These are phyloP conservation scores for Bothrops jararaca DNA, from an alignment of 2,113 vertebrate species.

Conservation along the genomic window DNA sequence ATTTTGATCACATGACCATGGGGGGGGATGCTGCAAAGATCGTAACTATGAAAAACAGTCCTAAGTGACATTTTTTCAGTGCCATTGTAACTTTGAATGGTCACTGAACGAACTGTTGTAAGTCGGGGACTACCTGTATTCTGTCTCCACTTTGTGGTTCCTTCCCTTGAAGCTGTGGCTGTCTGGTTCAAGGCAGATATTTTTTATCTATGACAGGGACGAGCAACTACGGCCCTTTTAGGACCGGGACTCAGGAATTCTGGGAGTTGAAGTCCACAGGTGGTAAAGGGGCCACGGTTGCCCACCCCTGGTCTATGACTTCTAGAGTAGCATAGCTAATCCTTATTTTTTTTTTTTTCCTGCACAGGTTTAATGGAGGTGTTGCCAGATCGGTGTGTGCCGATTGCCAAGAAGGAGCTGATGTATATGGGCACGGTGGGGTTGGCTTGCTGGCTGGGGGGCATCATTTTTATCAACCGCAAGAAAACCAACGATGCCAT, in stretches of 20 bases:
- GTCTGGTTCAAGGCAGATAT: neutral
- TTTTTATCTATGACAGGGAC: neutral
- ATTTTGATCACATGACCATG: neutral
- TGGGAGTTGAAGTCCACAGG: neutral
- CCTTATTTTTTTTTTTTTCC: neutral
- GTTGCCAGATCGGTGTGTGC: constrained; percentile 70
- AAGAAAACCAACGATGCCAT: constrained; percentile 72
- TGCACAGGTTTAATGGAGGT: constrained; percentile 74
- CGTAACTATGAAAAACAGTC: neutral
- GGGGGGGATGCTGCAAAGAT: neutral
- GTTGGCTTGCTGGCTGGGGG: constrained; percentile 72
- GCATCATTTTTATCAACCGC: constrained; percentile 78
- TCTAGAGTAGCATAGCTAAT: neutral
- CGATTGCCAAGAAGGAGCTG: constrained; percentile 76
- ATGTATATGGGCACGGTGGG: constrained; percentile 74
- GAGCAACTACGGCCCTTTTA: neutral
- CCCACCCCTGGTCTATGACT: neutral
- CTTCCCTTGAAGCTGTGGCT: neutral
- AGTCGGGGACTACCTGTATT: neutral
- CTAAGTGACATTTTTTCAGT: neutral
- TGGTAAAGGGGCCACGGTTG: neutral
- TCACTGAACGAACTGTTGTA: neutral
- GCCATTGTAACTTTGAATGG: neutral
- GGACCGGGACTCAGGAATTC: neutral
- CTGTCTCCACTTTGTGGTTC: neutral